Percentiles rank a stretch among this genome's conserved stretches.
Evolutionary conservation across 37 sponge, comb jelly and placozoan genomes (phyloP).

Genomic region (Haliclona indistincta): DNA sequence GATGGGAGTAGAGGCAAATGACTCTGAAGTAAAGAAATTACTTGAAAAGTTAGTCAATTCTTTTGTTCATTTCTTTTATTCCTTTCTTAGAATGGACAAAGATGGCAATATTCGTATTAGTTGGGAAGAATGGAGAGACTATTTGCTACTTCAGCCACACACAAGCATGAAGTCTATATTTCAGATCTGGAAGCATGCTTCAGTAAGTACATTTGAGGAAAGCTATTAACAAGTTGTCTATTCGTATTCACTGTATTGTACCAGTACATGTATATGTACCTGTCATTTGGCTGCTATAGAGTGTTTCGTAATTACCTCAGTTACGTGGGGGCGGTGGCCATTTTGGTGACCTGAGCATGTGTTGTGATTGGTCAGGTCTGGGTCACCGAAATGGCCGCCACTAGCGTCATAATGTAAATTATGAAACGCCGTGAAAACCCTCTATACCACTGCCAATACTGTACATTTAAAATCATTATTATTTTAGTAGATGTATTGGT

Average conservation of each 20-base stretch:
- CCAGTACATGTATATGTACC: not conserved
- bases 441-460: too few relatives aligned
- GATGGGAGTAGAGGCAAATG: conserved; percentile 47
- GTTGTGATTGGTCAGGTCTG: too few relatives aligned
- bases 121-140: conserved; percentile 96
- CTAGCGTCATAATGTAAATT: too few relatives aligned
- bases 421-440: too few relatives aligned
- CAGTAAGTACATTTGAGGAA: conserved; percentile 33
- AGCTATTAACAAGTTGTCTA: too few relatives aligned
- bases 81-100: conserved; percentile 90
- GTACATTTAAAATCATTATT: too few relatives aligned
- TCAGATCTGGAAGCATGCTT: conserved; percentile 69
- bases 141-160: conserved; percentile 82
- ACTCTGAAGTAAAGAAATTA: conserved; percentile 48
- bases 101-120: conserved; percentile 82
- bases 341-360: too few relatives aligned
- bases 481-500: too few relatives aligned
- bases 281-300: too few relatives aligned
- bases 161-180: conserved; percentile 64
- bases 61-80: not conserved
- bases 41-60: conserved; percentile 47
- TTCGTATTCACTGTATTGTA: not conserved
- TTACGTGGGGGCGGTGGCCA: too few relatives aligned
- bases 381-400: too few relatives aligned
- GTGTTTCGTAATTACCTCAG: too few relatives aligned